These are phyloP conservation scores for Clarias macrocephalus DNA, from an alignment of 2,113 vertebrate species.

Conservation along the genomic window DNA sequence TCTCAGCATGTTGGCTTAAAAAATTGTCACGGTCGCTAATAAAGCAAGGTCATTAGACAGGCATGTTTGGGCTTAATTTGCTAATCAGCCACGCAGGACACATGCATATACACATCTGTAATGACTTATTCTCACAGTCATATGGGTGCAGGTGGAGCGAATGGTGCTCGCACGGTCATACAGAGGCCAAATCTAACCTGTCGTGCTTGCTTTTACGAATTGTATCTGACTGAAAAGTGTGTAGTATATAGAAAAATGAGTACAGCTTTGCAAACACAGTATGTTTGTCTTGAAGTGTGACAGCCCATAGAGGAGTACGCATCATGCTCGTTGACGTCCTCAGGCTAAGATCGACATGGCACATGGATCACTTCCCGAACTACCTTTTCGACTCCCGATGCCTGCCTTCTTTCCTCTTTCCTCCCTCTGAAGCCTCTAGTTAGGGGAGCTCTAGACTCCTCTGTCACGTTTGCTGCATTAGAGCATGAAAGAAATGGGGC, in stretches of 20 bases:
- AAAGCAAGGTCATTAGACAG: conserved; percentile 58
- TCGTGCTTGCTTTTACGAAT: conserved; percentile 83
- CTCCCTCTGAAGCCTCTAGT: conserved; percentile 41
- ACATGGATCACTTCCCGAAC: conserved; percentile 64
- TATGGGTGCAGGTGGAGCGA: conserved; percentile 79
- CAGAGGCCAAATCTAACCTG: conserved; percentile 82
- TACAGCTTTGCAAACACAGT: neutral
- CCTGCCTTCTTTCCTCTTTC: conserved; percentile 20
- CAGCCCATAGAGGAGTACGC: conserved; percentile 73
- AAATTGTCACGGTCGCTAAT: conserved; percentile 45
- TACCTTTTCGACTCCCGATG: conserved; percentile 29
- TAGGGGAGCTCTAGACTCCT: conserved; percentile 21
- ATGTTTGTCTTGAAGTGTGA: conserved; percentile 43
- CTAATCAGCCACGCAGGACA: conserved; percentile 49
- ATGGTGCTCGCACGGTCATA: conserved; percentile 76
- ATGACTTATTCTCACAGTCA: conserved; percentile 75
- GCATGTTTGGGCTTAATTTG: conserved; percentile 57
- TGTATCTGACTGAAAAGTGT: conserved; percentile 70
- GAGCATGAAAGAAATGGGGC: conserved; percentile 14
- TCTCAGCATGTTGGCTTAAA: conserved; percentile 44
- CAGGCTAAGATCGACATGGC: conserved; percentile 66
- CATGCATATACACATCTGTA: conserved; percentile 51
- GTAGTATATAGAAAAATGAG: neutral
- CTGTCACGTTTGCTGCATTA: conserved; percentile 18
- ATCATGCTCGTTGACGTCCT: conserved; percentile 72